Conservation (phyloP, 2,888 invertebrate species). For the Syrphus vitripennis region DNA sequence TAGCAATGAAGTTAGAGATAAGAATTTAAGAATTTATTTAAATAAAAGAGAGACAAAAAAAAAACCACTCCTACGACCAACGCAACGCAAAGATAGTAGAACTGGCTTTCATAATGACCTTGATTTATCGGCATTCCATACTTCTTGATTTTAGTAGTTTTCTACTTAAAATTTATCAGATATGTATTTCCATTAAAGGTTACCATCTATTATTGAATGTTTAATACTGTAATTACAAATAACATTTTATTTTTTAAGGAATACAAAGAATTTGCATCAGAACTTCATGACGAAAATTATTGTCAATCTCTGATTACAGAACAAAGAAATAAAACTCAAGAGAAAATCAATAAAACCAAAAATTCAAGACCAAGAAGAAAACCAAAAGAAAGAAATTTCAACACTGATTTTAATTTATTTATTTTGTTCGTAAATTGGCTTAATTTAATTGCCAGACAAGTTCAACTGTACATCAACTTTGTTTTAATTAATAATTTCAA, state of each 20-base stretch:
- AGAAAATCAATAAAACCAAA: slow-evolving; percentile 66
- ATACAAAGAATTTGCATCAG: neutral
- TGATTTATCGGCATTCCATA: slow-evolving; percentile 26
- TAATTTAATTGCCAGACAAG: neutral
- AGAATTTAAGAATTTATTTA: neutral
- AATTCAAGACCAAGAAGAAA: slow-evolving; percentile 33
- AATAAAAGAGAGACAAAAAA: neutral
- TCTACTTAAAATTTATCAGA: too few relatives aligned
- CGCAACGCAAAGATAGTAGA: neutral
- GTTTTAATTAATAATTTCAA: neutral
- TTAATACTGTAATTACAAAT: too few relatives aligned
- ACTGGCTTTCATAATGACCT: slow-evolving; percentile 38
- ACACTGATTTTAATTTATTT: neutral
- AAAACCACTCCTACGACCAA: slow-evolving; percentile 32
- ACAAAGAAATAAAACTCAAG: slow-evolving; percentile 41
- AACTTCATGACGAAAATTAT: neutral
- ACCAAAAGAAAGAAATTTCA: neutral
- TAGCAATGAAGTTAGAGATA: neutral
- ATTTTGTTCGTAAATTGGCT: neutral
- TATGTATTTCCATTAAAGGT: too few relatives aligned
- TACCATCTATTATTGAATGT: too few relatives aligned
- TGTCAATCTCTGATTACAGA: neutral
- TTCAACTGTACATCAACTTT: too few relatives aligned
- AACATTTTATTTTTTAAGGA: too few relatives aligned
- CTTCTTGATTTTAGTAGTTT: neutral